Conservation (phyloP, 2,888 invertebrate species). For the Drosophila affinis region DNA sequence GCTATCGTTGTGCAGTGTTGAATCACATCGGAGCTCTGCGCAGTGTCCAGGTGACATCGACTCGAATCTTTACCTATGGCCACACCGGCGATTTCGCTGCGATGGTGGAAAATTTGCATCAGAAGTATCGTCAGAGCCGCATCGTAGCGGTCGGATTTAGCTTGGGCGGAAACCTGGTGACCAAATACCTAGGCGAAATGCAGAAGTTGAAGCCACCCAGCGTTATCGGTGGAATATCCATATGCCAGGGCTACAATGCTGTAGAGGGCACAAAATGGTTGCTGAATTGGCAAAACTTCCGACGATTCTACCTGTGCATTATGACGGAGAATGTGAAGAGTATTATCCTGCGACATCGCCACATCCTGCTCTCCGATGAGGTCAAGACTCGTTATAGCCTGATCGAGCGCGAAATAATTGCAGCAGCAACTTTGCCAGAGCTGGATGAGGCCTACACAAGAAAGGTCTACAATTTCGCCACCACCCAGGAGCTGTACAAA, state of each 20-base stretch:
- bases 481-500: conserved; percentile 91
- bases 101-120: conserved; percentile 91
- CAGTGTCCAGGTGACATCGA: conserved; percentile 92
- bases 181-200: conserved; percentile 95
- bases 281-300: conserved; percentile 94
- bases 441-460: conserved; percentile 95
- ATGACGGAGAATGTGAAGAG: conserved; percentile 97
- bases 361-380: conserved; percentile 89
- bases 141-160: conserved; percentile 95
- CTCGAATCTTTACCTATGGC: conserved; percentile 96
- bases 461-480: conserved; percentile 90
- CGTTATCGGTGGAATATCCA: conserved; percentile 94
- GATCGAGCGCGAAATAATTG: conserved; percentile 92
- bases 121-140: conserved; percentile 90
- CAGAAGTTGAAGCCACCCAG: conserved; percentile 87
- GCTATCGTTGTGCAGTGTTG: conserved; percentile 95
- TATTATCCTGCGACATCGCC: conserved; percentile 93
- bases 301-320: conserved; percentile 94
- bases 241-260: conserved; percentile 97
- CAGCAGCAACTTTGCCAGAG: conserved; percentile 93
- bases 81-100: conserved; percentile 94
- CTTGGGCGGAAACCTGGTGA: conserved; percentile 95
- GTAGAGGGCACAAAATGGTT: conserved; percentile 91
- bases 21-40: conserved; percentile 96
- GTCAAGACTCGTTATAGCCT: conserved; percentile 88